Evolutionary conservation across 2,113 vertebrate species (phyloP), one percentile per base, ranked within the genome.

Genomic region (Brachypteracias leptosomus): DNA sequence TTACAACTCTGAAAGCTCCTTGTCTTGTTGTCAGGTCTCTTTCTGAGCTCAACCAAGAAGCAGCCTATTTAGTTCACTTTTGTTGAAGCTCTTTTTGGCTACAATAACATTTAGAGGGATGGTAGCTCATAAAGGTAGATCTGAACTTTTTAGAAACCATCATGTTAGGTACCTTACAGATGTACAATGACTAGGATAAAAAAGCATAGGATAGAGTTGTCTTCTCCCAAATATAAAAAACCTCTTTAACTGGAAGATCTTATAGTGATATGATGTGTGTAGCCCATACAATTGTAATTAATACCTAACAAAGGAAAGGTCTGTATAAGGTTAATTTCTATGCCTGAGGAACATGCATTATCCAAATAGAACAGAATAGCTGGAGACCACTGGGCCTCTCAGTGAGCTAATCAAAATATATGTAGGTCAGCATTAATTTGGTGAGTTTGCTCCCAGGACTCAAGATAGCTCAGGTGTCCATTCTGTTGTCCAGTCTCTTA

Each of bases 41-140:
- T 58, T 79, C 47, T 9, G 19, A 75, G 35, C 65, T 95, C 81
- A 94, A 70, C 73, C 91, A 95, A 95, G 87, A 78, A 72, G 35
- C 33, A 87, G 57, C 24, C 44, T 89, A 47, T 68, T 89, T 82
- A 75, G 26, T 75, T 58, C 51, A 22, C 57, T 89, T 87, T 89
- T 87, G 35, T 52, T 61, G 80, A 81, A 82, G 44, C 24, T 73
- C 16, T 70, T 90, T 82, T 85, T 90, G 49, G 21, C 63, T 85
- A 7, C 35, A 77, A 42, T 31, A 88, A 78, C n/a, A 54, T 88
- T 73, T 54, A 66, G 25, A 36, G 26, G 17, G 24, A 68, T 38
- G 19, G 75, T 51, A 74, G 24, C 33, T 74, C 1, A 0, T 65
- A 62, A 68, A 78, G 18, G 62, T 44, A 86, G 47, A 46, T 63